Percentiles rank a stretch among this genome's conserved stretches.
These are phyloP conservation scores for Oryzias javanicus DNA, from an alignment of 2,113 vertebrate genomes.

Conservation along the genomic window DNA sequence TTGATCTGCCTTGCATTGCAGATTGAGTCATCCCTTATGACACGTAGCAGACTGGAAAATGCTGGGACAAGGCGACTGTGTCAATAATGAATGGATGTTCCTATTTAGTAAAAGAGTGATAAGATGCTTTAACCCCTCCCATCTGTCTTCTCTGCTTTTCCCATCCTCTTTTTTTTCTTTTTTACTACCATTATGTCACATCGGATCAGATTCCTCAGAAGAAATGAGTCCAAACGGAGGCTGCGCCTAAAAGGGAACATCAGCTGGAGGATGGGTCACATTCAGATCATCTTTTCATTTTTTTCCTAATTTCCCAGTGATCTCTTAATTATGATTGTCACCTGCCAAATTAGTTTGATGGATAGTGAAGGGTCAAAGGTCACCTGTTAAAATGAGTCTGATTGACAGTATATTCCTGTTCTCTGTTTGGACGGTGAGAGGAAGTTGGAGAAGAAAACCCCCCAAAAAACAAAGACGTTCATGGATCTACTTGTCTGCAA, in stretches of 20 bases:
- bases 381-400: too few species aligned
- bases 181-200: conserved; percentile 9
- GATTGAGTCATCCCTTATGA: conserved; percentile 49
- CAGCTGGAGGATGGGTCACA: too few species aligned
- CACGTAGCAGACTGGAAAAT: conserved; percentile 48
- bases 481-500: too few species aligned
- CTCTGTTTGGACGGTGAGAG: too few species aligned
- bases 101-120: conserved; percentile 40
- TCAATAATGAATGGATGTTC: conserved; percentile 60
- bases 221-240: conserved; percentile 2
- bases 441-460: too few species aligned
- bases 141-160: conserved; percentile 37
- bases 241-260: background rate
- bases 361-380: too few species aligned
- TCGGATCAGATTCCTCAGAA: conserved; percentile 4
- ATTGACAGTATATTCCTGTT: too few species aligned
- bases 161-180: conserved; percentile 7
- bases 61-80: conserved; percentile 21
- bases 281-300: too few species aligned
- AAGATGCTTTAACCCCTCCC: conserved; percentile 35
- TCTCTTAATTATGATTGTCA: too few species aligned
- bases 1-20: conserved; percentile 37
- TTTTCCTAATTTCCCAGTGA: too few species aligned
- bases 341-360: too few species aligned
- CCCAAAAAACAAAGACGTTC: too few species aligned